Base-by-base conservation (phyloP, 1,140 invertebrate genomes). In the Euura saliciscinereae region DNA sequence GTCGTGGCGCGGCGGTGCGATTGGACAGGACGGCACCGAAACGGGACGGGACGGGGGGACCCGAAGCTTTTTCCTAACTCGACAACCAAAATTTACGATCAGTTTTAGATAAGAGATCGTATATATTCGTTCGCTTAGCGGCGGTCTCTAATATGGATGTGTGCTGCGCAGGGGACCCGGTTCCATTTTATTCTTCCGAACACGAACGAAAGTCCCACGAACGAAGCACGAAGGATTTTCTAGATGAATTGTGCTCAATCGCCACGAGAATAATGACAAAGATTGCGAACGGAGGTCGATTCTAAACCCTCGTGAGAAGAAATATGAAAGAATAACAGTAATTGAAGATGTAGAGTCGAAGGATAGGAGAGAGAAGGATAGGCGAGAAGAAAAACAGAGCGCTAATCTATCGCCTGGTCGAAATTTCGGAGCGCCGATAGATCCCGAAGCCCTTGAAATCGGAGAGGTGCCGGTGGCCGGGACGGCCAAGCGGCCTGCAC, bases 311-410 rank as follows among this genome's bases (percentile, higher is more conserved):
- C 28, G 28, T 28, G 28, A 28, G 28, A 28, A 28, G 28, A 28
- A 28, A 28, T 46, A 68, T 43, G 44, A 42, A 68, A 65, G 69
- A 66, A 11, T 28, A 46, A 8, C 13, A 44, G 44, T 66, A 46
- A 71, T 51, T 66, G 10, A 73, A 68, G 72, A 71, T 64, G 70
- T 71, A 73, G 73, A 77, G 28, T 1, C 28, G 28, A 28, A 28
- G 46, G 11, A 3, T 28, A 11, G 28, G 5, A 13, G 13, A 13
- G 42, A 43, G 66, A 45, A 46, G 44, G 13, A 44, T 7, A 45
- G 8, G 28, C 45, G 42, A 7, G 43, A 73, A 65, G 68, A 77
- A 78, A 73, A 72, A 73, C 68, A 66, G 43, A 74, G 70, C 74
- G 51, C 51, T 59, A 59, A 59, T 59, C 51, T 59, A 8, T 59